Conservation (phyloP, 2,797 vertebrate species). For the Caiman crocodilus region DNA sequence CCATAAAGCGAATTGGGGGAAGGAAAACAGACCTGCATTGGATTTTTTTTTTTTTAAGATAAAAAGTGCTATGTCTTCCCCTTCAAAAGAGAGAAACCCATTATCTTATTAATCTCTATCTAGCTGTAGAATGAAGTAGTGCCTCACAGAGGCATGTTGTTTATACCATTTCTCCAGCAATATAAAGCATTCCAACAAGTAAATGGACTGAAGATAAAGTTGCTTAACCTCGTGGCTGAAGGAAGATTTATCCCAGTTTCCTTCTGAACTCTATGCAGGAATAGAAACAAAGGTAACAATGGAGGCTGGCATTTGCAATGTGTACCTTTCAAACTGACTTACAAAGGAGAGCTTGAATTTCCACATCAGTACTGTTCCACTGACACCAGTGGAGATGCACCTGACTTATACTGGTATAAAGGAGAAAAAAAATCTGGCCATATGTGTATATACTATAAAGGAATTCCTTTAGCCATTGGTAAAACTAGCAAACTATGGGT, state of each 20-base stretch:
- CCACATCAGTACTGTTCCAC: not conserved
- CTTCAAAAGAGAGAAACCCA: not conserved
- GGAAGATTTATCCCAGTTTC: not conserved
- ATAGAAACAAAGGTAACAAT: not conserved
- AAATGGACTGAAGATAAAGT: constrained; percentile 21
- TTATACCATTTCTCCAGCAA: not conserved
- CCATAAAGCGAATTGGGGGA: not conserved
- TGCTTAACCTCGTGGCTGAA: not conserved
- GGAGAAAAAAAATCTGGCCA: not conserved
- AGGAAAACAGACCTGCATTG: rapidly evolving
- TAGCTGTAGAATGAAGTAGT: not conserved
- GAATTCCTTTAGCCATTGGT: not conserved
- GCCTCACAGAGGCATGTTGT: not conserved
- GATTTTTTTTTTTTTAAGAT: not conserved
- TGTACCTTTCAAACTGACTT: not conserved
- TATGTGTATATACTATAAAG: not conserved
- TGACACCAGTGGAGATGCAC: not conserved
- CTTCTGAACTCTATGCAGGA: too few species aligned
- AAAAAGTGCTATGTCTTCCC: not conserved
- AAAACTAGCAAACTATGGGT: not conserved
- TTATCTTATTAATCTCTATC: rapidly evolving
- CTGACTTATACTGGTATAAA: not conserved
- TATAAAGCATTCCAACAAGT: not conserved
- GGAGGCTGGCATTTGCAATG: rapidly evolving
- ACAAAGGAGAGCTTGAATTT: not conserved